Evolutionary conservation across 2,797 vertebrate species (phyloP).

Genomic region (Fistularia commersonii): DNA sequence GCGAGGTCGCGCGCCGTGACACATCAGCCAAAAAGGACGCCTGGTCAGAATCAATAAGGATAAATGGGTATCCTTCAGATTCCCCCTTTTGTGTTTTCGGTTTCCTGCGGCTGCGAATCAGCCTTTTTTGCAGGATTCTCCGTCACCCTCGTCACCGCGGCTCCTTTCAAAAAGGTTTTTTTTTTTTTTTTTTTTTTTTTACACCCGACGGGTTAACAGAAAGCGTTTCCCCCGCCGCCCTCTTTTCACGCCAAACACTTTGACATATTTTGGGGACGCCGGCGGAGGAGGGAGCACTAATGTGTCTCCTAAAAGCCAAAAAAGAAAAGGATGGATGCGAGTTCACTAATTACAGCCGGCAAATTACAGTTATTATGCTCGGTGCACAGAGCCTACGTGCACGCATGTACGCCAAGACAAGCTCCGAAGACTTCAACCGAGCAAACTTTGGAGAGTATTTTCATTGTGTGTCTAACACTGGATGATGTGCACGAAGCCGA

Average conservation of each 20-base stretch:
- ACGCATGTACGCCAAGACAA: too few species aligned
- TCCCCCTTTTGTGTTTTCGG: constrained; percentile 13
- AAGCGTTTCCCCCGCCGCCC: constrained; percentile 9
- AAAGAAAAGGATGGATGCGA: constrained; percentile 58
- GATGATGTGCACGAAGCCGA: too few species aligned
- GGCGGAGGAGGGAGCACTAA: constrained; percentile 37
- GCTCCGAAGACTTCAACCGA: constrained; percentile 1
- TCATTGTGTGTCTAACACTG: too few species aligned
- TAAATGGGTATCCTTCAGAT: constrained; percentile 28
- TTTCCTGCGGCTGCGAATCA: constrained; percentile 52
- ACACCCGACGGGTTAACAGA: constrained; percentile 21
- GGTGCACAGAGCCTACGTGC: too few species aligned
- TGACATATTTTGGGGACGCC: constrained; percentile 41
- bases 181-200: too few species aligned
- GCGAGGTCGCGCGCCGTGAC: constrained; percentile 20
- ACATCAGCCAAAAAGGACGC: constrained; percentile 11
- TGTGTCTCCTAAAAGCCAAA: constrained; percentile 53
- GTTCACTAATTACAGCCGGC: constrained; percentile 54
- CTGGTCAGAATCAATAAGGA: constrained; percentile 31
- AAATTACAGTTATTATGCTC: constrained; percentile 61
- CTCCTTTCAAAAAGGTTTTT: constrained; percentile 36
- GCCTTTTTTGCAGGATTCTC: constrained; percentile 33
- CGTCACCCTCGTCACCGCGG: constrained; percentile 24
- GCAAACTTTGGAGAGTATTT: too few species aligned
- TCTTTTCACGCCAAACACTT: constrained; percentile 48